Percentiles rank a stretch among this genome's conserved stretches.
These are phyloP conservation scores for Brachionus plicatilis DNA, from an alignment of 1,140 invertebrate species.

Conservation along the genomic window DNA sequence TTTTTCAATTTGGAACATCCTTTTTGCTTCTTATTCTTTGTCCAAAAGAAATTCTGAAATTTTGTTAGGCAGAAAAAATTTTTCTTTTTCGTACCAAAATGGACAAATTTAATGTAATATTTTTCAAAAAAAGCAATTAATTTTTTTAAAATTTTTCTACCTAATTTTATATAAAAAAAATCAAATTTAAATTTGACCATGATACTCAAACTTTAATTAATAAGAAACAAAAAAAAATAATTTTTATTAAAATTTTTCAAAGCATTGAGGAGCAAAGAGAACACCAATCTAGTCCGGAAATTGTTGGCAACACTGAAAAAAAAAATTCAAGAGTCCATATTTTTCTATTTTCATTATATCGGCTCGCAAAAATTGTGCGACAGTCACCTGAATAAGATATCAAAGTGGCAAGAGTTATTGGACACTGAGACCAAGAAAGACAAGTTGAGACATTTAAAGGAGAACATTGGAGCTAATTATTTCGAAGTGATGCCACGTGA, in stretches of 20 bases:
- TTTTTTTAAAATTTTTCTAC: no score
- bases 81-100: no score
- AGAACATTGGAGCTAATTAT: constrained; percentile 62
- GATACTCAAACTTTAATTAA: no score
- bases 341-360: constrained; percentile 60
- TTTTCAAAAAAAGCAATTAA: no score
- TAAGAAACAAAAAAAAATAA: no score
- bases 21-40: no score
- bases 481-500: constrained; percentile 85
- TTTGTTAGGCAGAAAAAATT: no score
- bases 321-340: constrained; percentile 46
- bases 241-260: constrained; percentile 13
- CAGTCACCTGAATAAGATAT: constrained; percentile 74
- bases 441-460: neutral
- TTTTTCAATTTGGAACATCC: no score
- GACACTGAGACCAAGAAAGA: constrained; percentile 62
- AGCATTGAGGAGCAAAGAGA: constrained; percentile 46
- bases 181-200: no score
- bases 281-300: constrained; percentile 46
- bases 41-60: no score
- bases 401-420: constrained; percentile 74
- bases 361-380: constrained; percentile 82
- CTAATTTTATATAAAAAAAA: no score
- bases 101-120: no score
- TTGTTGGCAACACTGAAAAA: constrained; percentile 46